Evolutionary conservation across 2,113 vertebrate genomes (phyloP).

Genomic region (Crotalus horridus): DNA sequence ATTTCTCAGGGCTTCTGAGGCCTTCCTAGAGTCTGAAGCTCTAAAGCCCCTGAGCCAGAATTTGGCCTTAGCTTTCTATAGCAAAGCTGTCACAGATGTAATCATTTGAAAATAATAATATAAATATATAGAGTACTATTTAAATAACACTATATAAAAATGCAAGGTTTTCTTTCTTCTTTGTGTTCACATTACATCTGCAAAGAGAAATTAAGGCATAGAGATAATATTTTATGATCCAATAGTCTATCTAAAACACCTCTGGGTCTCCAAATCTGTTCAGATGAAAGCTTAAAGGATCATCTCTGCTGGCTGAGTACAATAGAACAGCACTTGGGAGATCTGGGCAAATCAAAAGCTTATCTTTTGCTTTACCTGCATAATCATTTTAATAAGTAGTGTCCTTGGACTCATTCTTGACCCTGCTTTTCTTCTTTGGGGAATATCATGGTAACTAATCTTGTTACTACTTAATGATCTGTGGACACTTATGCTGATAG

Average conservation of each 20-base stretch:
- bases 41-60: background rate
- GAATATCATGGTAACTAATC: background rate
- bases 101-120: background rate
- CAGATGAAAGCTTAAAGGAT: background rate
- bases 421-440: background rate
- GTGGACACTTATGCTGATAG: slow-evolving; percentile 8
- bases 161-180: background rate
- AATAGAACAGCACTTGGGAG: background rate
- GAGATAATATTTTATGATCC: background rate
- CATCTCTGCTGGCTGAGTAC: background rate
- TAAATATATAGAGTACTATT: background rate
- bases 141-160: background rate
- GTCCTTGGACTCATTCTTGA: background rate
- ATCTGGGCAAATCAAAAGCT: background rate
- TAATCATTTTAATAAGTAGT: slow-evolving; percentile 4
- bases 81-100: background rate
- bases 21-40: background rate
- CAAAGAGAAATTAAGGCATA: background rate
- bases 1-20: background rate
- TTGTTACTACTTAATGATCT: slow-evolving; percentile 1
- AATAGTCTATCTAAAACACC: background rate
- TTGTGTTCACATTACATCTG: background rate
- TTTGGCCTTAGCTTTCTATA: background rate
- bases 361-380: background rate
- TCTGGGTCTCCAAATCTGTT: background rate